These are phyloP conservation scores for Menura novaehollandiae DNA, from an alignment of 2,113 vertebrate species.

Conservation along the genomic window DNA sequence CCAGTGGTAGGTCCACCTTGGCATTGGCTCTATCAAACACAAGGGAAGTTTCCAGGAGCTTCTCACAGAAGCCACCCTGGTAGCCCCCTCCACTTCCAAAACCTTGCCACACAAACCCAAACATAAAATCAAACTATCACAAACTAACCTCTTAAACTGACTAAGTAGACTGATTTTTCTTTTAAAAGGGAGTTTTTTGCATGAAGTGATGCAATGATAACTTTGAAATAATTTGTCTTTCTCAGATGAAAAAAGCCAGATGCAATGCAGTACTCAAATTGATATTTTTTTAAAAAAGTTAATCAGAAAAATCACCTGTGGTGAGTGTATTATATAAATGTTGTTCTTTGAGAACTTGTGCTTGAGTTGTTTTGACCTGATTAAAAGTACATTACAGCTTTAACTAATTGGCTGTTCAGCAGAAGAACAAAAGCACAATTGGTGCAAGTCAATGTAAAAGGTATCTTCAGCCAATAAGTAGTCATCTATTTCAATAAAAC, in stretches of 20 bases:
- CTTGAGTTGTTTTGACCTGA: neutral
- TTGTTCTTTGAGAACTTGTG: neutral
- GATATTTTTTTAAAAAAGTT: neutral
- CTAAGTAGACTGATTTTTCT: neutral
- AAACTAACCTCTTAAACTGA: neutral
- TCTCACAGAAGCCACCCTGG: neutral
- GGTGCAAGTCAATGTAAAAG: neutral
- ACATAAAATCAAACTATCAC: neutral
- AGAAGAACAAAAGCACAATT: neutral
- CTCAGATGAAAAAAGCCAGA: neutral
- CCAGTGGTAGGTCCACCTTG: too few relatives aligned
- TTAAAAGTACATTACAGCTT: neutral
- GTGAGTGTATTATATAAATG: neutral
- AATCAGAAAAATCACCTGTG: neutral
- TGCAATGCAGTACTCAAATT: neutral
- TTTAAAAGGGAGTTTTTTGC: neutral
- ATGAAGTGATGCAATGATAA: neutral
- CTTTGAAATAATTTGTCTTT: neutral
- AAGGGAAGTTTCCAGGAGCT: neutral
- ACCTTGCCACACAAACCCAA: neutral
- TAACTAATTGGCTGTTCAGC: neutral
- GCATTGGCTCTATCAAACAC: neutral
- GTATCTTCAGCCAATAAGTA: neutral
- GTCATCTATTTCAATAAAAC: slow-evolving; percentile 36
- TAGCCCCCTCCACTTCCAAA: neutral